Conservation (phyloP, 2,888 invertebrate species). For the Myopa testacea region DNA sequence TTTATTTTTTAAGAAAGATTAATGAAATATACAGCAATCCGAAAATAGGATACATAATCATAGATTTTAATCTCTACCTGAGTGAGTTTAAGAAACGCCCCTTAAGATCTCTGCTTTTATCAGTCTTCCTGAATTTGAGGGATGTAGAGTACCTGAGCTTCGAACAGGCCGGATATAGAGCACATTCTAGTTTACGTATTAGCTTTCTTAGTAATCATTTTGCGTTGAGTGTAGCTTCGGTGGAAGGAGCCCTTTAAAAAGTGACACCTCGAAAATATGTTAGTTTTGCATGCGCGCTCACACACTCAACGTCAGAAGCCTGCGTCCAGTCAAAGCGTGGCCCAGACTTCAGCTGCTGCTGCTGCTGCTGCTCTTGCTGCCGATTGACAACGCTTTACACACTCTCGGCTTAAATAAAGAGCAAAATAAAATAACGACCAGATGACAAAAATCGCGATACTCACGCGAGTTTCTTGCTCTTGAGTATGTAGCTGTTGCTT, state of each 20-base stretch:
- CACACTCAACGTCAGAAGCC: not conserved
- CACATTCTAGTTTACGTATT: too few relatives aligned
- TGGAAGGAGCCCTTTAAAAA: not conserved
- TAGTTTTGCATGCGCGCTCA: not conserved
- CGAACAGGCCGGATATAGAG: too few relatives aligned
- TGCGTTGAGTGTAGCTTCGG: not conserved
- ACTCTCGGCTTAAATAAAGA: not conserved
- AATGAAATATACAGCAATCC: not conserved
- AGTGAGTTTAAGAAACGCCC: too few relatives aligned
- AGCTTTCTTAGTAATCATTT: not conserved
- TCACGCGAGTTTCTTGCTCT: too few relatives aligned
- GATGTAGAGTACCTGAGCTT: too few relatives aligned
- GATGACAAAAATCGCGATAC: not conserved
- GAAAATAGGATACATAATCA: too few relatives aligned
- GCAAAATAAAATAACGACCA: not conserved
- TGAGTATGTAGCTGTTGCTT: too few relatives aligned
- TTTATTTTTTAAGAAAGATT: not conserved
- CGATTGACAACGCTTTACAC: constrained; percentile 4
- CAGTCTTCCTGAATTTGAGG: too few relatives aligned
- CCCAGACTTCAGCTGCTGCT: not conserved
- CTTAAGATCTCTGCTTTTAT: too few relatives aligned
- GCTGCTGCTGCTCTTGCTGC: not conserved
- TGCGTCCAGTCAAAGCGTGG: not conserved
- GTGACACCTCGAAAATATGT: constrained; percentile 8
- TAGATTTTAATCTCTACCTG: too few relatives aligned